A percentile compares a stretch with the other conserved stretches of the same genome.
phyloP scores from a whole-genome alignment of 1,140 invertebrate species.

The Polypedilum pembai region DNA sequence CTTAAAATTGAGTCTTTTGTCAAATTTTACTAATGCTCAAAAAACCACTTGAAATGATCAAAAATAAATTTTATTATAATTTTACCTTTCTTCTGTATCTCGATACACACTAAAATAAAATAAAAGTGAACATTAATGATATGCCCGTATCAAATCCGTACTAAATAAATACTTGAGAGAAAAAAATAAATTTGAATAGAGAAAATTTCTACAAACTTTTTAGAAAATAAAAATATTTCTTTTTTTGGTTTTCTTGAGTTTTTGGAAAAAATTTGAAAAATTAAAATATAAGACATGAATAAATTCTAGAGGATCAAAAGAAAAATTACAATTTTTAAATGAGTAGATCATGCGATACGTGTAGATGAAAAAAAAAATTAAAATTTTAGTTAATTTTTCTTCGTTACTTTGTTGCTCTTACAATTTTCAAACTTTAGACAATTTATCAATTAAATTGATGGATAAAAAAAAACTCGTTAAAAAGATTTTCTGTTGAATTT shows the following conservation, averaged over 20 bases:
- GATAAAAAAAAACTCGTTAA: no score
- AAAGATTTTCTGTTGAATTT: no score
- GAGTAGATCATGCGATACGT: not conserved
- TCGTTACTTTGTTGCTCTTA: no score
- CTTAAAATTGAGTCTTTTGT: no score
- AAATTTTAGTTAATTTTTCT: not conserved
- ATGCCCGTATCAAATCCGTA: conserved; percentile 27
- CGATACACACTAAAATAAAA: no score
- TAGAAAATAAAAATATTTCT: not conserved
- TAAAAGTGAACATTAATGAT: conserved; percentile 1
- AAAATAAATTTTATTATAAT: no score
- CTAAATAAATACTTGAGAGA: not conserved
- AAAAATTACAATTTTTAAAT: conserved; percentile 3
- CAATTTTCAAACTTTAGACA: no score
- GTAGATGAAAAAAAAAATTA: not conserved
- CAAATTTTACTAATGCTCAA: no score
- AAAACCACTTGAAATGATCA: no score
- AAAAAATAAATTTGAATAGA: not conserved
- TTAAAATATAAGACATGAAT: not conserved
- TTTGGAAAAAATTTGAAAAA: not conserved
- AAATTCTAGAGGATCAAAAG: not conserved
- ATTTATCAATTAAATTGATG: no score
- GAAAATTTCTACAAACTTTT: not conserved
- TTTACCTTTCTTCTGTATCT: no score
- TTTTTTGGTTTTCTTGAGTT: not conserved